Evolutionary conservation across 2,888 invertebrate species (phyloP).

Genomic region (Steinernema carpocapsae): DNA sequence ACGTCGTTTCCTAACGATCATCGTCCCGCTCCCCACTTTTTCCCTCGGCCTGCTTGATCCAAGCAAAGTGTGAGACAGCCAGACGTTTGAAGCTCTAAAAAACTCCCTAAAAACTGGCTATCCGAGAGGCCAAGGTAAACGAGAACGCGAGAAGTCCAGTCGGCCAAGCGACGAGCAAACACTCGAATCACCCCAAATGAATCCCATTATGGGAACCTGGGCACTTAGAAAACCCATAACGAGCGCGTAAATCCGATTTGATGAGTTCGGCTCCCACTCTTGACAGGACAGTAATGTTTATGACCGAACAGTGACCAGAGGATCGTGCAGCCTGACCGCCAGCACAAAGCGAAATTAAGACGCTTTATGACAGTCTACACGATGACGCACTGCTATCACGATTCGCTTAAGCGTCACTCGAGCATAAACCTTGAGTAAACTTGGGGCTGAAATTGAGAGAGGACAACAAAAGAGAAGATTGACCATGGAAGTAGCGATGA

Average conservation of each 20-base stretch:
- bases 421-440: slow-evolving; percentile 18
- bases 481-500: too few relatives aligned
- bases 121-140: background rate
- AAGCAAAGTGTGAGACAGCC: background rate
- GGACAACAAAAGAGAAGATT: background rate
- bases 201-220: slow-evolving; percentile 3
- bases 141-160: slow-evolving; percentile 7
- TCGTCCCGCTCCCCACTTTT: background rate
- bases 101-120: slow-evolving; percentile 12
- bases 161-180: background rate
- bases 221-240: background rate
- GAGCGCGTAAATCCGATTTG: background rate
- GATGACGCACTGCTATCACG: background rate
- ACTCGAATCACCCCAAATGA: background rate
- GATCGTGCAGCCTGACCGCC: background rate
- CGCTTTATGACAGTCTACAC: slow-evolving; percentile 23
- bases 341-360: background rate
- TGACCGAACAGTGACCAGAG: background rate
- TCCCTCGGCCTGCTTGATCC: background rate
- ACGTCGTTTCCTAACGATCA: background rate
- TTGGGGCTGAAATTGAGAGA: background rate
- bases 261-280: background rate
- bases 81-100: background rate
- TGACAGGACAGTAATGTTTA: background rate
- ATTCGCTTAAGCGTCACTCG: background rate